Percentiles rank a stretch among this genome's conserved stretches.
phyloP scores from a whole-genome alignment of 2,797 vertebrate genomes.

The Artibeus jamaicensis region DNA sequence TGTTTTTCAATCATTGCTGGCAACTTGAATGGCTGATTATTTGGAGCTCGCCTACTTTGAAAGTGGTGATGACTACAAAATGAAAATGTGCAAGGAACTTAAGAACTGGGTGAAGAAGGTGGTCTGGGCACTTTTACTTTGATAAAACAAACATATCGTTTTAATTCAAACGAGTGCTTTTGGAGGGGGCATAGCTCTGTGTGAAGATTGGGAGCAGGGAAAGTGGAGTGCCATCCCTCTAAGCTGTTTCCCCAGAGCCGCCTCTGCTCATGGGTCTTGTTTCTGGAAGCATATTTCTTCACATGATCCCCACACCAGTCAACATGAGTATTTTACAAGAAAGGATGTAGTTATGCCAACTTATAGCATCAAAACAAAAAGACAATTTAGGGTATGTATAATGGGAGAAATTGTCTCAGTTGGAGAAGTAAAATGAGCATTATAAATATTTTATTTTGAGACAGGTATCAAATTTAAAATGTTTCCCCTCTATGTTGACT shows the following conservation, averaged over 20 bases:
- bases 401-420: not conserved
- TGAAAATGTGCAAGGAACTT: not conserved
- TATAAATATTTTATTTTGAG: conserved; percentile 9
- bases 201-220: not conserved
- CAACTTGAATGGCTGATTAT: not conserved
- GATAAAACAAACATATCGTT: not conserved
- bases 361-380: not conserved
- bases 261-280: not conserved
- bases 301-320: not conserved
- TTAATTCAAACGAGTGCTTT: not conserved
- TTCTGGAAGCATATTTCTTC: not conserved
- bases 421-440: not conserved
- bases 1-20: not conserved
- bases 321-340: not conserved
- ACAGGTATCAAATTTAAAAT: not conserved
- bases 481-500: not conserved
- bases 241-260: not conserved
- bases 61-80: not conserved
- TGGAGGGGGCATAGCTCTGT: not conserved
- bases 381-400: not conserved
- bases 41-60: not conserved
- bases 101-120: not conserved
- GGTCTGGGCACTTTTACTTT: not conserved
- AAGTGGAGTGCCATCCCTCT: no score
- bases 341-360: not conserved